A percentile compares a stretch with the other conserved stretches of the same genome.
These are phyloP conservation scores for Ectemnius continuus DNA, from an alignment of 2,888 invertebrate genomes.

Conservation along the genomic window DNA sequence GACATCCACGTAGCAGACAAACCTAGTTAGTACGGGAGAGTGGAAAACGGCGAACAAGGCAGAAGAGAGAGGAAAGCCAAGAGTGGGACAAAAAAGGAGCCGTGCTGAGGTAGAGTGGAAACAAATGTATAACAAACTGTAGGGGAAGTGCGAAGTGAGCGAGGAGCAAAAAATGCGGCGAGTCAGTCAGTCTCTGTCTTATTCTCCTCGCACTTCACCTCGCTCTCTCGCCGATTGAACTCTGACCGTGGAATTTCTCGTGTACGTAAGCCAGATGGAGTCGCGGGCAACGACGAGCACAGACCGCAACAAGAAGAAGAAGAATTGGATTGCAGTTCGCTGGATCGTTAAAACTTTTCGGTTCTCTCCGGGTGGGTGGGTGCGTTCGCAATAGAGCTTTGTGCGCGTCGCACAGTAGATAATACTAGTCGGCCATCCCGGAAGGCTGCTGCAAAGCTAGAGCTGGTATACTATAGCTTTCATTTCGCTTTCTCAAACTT, in stretches of 20 bases:
- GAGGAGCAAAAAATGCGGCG: no score
- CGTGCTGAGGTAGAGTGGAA: no score
- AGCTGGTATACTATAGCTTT: neutral
- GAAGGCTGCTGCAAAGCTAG: neutral
- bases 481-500: neutral
- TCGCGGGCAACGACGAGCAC: neutral
- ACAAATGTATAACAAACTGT: neutral
- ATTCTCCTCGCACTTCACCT: no score
- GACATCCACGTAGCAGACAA: neutral
- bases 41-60: neutral
- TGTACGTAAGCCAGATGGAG: neutral
- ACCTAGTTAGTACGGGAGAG: neutral
- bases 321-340: conserved; percentile 12
- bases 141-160: neutral
- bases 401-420: neutral
- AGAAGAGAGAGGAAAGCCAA: neutral
- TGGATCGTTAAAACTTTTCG: conserved; percentile 14
- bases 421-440: neutral
- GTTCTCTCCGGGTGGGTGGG: neutral
- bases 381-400: conserved; percentile 1
- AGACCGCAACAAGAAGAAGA: neutral
- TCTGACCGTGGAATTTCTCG: neutral
- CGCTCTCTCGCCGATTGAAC: no score
- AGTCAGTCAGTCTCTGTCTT: no score
- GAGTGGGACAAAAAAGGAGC: neutral